phyloP scores from a whole-genome alignment of 2,797 vertebrate species.

The Bradypus variegatus region DNA sequence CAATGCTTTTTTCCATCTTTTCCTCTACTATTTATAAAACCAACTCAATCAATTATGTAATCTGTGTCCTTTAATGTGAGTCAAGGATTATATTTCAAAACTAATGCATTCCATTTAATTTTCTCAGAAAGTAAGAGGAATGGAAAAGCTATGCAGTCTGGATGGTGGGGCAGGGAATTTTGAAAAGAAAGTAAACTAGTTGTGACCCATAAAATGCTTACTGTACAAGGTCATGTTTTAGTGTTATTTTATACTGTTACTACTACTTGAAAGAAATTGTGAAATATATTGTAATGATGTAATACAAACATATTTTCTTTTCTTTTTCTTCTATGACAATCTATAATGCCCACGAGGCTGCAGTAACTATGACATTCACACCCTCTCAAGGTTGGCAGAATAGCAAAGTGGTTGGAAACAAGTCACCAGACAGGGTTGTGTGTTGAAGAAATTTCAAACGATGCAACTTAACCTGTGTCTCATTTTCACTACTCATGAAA shows the following conservation, averaged over 20 bases:
- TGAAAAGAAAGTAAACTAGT: neutral
- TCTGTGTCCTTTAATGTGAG: too few relatives aligned
- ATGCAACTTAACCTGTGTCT: neutral
- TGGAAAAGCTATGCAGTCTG: too few relatives aligned
- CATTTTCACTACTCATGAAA: neutral
- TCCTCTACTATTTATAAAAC: too few relatives aligned
- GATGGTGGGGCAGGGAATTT: neutral
- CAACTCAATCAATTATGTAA: too few relatives aligned
- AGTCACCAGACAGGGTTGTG: neutral
- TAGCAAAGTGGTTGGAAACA: neutral
- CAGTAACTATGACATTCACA: neutral
- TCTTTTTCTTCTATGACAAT: neutral
- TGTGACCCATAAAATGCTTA: too few relatives aligned
- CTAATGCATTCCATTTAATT: too few relatives aligned
- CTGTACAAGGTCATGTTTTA: neutral
- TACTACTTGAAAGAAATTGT: neutral
- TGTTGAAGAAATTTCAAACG: neutral
- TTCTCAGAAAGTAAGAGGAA: too few relatives aligned
- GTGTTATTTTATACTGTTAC: neutral
- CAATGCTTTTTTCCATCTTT: too few relatives aligned
- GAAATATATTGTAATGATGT: neutral
- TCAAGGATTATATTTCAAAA: too few relatives aligned
- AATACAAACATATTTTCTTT: neutral
- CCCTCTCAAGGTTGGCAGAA: neutral
- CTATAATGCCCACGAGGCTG: neutral